Percentiles rank a stretch among this genome's conserved stretches.
Evolutionary conservation across 1,140 invertebrate species (phyloP).

Genomic region (Scaptodrosophila lebanonensis): DNA sequence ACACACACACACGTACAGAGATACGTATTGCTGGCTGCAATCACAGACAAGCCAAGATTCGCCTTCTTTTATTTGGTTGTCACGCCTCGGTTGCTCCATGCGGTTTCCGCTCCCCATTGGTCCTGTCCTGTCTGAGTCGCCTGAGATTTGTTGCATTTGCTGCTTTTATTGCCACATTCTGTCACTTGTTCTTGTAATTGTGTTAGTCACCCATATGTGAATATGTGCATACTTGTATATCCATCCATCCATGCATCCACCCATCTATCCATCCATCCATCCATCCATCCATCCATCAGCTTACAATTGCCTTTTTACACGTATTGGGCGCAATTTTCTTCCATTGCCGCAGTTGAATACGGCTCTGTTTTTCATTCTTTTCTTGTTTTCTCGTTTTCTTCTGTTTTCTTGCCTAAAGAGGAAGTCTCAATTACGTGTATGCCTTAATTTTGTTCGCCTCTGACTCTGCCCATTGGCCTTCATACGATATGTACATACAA

Average conservation of each 20-base stretch:
- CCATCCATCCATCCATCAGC: constrained; percentile 16
- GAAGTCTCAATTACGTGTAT: constrained; percentile 66
- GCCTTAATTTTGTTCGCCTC: constrained; percentile 28
- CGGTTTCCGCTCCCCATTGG: no score
- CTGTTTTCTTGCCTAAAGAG: constrained; percentile 38
- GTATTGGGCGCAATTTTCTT: constrained; percentile 55
- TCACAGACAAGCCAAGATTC: no score
- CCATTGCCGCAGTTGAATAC: constrained; percentile 65
- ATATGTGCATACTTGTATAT: background rate
- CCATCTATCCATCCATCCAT: no score
- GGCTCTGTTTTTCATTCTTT: constrained; percentile 25
- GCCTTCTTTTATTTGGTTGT: no score
- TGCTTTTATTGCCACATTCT: constrained; percentile 27
- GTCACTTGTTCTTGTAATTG: background rate
- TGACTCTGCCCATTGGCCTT: background rate
- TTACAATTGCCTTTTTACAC: constrained; percentile 23
- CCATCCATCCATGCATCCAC: no score
- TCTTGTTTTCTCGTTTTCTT: background rate
- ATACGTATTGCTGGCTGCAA: no score
- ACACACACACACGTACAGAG: no score
- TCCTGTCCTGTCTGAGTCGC: constrained; percentile 16
- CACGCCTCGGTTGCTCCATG: no score
- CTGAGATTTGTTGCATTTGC: constrained; percentile 18
- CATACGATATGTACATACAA: background rate
- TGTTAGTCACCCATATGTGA: background rate